Evolutionary conservation across 2,888 invertebrate genomes (phyloP).

Genomic region (Oscheius sp.): DNA sequence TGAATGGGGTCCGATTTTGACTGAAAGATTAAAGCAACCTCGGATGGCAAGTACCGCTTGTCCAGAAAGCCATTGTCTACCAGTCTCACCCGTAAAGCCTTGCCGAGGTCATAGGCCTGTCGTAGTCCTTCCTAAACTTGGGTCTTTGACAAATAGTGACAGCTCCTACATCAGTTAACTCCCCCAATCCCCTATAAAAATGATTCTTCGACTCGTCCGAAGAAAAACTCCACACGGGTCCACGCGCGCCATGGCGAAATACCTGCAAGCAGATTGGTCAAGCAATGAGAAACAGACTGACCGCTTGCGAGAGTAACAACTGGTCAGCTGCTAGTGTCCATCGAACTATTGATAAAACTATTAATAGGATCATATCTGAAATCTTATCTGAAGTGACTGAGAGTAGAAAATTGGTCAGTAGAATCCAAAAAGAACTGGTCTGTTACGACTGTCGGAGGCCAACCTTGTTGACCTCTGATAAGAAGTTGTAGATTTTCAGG

Average conservation of each 20-base stretch:
- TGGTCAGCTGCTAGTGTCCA: background rate
- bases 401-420: too few species aligned
- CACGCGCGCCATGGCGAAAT: slow-evolving; percentile 53
- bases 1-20: background rate
- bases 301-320: slow-evolving; percentile 12
- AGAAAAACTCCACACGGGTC: slow-evolving; percentile 44
- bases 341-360: background rate
- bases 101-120: slow-evolving; percentile 23
- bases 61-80: slow-evolving; percentile 21
- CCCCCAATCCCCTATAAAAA: slow-evolving; percentile 51
- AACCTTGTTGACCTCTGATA: too few species aligned
- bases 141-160: too few species aligned
- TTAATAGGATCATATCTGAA: background rate
- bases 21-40: background rate
- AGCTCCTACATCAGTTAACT: slow-evolving; percentile 46
- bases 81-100: slow-evolving; percentile 12
- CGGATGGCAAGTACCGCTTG: slow-evolving; percentile 7
- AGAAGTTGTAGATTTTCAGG: too few species aligned
- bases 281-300: background rate
- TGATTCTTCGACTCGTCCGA: slow-evolving; percentile 44
- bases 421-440: too few species aligned
- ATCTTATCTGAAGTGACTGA: too few species aligned
- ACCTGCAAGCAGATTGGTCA: slow-evolving; percentile 37
- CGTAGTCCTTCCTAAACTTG: slow-evolving; percentile 11
- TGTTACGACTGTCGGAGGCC: too few species aligned